These are phyloP conservation scores for Crossocerus cetratus DNA, from an alignment of 2,888 invertebrate genomes.

Conservation along the genomic window DNA sequence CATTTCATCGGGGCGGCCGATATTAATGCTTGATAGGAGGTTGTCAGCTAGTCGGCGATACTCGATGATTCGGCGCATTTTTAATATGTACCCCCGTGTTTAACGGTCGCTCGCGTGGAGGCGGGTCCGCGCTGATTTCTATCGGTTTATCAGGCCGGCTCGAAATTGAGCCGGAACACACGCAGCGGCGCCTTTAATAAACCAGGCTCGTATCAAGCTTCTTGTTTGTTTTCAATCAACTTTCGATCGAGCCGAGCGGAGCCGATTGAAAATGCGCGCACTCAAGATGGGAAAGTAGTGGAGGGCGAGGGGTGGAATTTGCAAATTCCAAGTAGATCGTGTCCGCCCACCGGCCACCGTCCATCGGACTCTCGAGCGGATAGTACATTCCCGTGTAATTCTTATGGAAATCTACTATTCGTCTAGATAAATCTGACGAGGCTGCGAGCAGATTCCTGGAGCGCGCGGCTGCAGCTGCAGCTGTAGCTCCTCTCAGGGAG, in stretches of 20 bases:
- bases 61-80: constrained; percentile 22
- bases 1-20: neutral
- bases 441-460: too few relatives aligned
- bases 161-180: constrained; percentile 10
- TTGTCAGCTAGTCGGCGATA: constrained; percentile 3
- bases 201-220: constrained; percentile 5
- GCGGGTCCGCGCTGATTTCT: constrained; percentile 18
- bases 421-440: constrained; percentile 10
- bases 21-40: neutral
- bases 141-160: constrained; percentile 25
- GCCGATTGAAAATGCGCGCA: too few relatives aligned
- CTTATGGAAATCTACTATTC: neutral
- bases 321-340: too few relatives aligned
- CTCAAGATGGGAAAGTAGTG: too few relatives aligned
- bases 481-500: constrained; percentile 9
- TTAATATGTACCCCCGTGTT: constrained; percentile 6
- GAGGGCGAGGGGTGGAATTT: too few relatives aligned
- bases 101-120: neutral
- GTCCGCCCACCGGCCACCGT: too few relatives aligned
- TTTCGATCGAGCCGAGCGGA: neutral
- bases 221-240: constrained; percentile 1
- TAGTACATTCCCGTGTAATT: neutral
- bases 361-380: neutral
- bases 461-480: too few relatives aligned
- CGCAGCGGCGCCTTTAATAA: constrained; percentile 17